A percentile compares a stretch with the other conserved stretches of the same genome.
Conservation (phyloP, 1,140 invertebrate species). For the Zaprionus taronus region DNA sequence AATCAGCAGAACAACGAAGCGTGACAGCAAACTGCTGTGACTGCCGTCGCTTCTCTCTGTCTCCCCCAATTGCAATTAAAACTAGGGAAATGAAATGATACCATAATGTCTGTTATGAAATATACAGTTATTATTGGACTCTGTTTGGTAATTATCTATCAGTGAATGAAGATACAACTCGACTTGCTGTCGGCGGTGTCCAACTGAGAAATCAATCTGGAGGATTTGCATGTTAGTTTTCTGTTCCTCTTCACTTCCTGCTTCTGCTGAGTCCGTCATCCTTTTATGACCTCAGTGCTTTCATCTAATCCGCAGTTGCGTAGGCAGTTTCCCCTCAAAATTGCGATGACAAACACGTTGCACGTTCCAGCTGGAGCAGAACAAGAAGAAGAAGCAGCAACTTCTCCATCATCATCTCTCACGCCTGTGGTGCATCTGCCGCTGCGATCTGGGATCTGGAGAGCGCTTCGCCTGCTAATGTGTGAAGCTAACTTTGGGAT, state of each 20-base stretch:
- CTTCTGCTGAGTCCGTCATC: conserved; percentile 15
- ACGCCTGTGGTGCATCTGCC: conserved; percentile 64
- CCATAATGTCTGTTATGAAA: conserved; percentile 20
- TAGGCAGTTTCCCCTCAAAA: conserved; percentile 45
- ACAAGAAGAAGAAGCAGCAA: neutral
- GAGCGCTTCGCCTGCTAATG: conserved; percentile 60
- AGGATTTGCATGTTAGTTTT: conserved; percentile 7
- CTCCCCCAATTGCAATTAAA: conserved; percentile 22
- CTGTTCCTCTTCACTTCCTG: neutral
- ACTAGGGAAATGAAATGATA: neutral
- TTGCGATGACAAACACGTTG: conserved; percentile 63
- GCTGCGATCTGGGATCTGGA: conserved; percentile 48
- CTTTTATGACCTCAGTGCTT: conserved; percentile 43
- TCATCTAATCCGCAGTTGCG: conserved; percentile 50
- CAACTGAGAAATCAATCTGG: conserved; percentile 20
- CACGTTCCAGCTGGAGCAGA: conserved; percentile 26
- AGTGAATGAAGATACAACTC: neutral
- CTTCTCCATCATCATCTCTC: conserved; percentile 45
- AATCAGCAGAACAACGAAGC: conserved; percentile 38
- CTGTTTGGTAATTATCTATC: conserved; percentile 7
- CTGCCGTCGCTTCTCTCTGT: neutral
- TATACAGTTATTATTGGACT: conserved; percentile 4
- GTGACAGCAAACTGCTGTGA: conserved; percentile 36
- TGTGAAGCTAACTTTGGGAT: conserved; percentile 49
- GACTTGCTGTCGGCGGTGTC: neutral